These are phyloP conservation scores for Coenonympha arcania DNA, from an alignment of 2,888 invertebrate species.

Conservation along the genomic window DNA sequence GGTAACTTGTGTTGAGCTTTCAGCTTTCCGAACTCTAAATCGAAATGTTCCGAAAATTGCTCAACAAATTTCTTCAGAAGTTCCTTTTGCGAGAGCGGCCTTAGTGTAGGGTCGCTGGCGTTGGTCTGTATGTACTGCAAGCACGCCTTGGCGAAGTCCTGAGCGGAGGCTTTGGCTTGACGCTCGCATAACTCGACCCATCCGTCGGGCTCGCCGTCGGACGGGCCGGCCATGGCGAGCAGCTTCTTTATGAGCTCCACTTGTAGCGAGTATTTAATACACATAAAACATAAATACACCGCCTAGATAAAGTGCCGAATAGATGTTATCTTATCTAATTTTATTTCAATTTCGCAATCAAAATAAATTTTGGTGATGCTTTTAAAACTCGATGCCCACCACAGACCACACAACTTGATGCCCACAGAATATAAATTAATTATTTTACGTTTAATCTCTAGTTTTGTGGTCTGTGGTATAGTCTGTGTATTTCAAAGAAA, in stretches of 20 bases:
- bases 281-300: constrained; percentile 39
- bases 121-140: constrained; percentile 83
- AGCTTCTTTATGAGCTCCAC: constrained; percentile 71
- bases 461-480: too few species aligned
- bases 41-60: constrained; percentile 88
- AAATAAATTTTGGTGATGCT: constrained; percentile 65
- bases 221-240: constrained; percentile 72
- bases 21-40: constrained; percentile 79
- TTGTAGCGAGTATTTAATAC: constrained; percentile 45
- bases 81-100: constrained; percentile 82
- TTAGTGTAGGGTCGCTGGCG: constrained; percentile 76
- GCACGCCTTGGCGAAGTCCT: constrained; percentile 91
- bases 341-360: constrained; percentile 56
- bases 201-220: constrained; percentile 77
- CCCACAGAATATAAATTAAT: too few species aligned
- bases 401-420: too few species aligned
- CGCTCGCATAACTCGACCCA: constrained; percentile 92
- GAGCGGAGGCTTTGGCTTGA: constrained; percentile 87
- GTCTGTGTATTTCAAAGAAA: too few species aligned
- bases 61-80: constrained; percentile 88
- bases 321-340: constrained; percentile 33
- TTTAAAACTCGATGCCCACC: too few species aligned
- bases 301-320: constrained; percentile 26
- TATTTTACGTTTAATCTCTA: too few species aligned
- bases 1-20: constrained; percentile 63